Base-by-base conservation (phyloP, 2,113 vertebrate species). In the Tricholaema leucomelas region DNA sequence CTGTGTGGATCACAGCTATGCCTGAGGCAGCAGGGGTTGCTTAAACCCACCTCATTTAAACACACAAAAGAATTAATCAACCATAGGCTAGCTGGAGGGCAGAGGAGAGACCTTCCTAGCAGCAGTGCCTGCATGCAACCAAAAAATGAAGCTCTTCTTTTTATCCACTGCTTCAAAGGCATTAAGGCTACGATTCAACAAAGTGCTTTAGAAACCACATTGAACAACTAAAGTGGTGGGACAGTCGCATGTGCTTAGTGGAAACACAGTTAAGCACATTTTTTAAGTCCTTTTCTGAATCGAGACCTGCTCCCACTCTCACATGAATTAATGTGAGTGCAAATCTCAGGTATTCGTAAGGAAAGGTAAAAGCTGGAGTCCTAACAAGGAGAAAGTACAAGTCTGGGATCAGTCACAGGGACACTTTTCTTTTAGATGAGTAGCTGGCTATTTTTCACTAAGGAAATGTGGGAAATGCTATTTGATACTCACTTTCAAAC, bases 401-500 rank as follows among this genome's bases (percentile, higher is more conserved):
- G 61, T 91, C 94, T 96, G 93, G 95, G 95, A 96, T 60, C 24
- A n/a, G 67, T 96, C 94, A 89, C 3, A 46, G 46, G 64, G 84
- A 85, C 78, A 52, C 61, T 90, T 50, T 38, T 52, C 59, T 81
- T 67, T 89, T 16, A 80, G 78, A 89, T 65, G 87, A 91, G 30
- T 60, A 67, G 59, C 64, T 91, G 84, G 95, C 88, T 64, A 6
- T 64, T 92, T 89, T 95, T 95, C 92, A 95, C 18, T 59, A 70
- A 63, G 72, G 91, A 81, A 89, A 91, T 2, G 15, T 35, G 84
- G 84, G 61, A 77, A 85, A 91, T 40, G 95, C 52, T 82, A 95
- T 96, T 82, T 48, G 88, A 96, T 96, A 92, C 75, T 60, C 71
- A 73, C 75, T 93, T 93, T 74, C 64, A 95, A 95, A 94, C 52